Percentiles rank a stretch among this genome's conserved stretches.
These are phyloP conservation scores for Rhinopomastus cyanomelas DNA, from an alignment of 2,113 vertebrate genomes.

Conservation along the genomic window DNA sequence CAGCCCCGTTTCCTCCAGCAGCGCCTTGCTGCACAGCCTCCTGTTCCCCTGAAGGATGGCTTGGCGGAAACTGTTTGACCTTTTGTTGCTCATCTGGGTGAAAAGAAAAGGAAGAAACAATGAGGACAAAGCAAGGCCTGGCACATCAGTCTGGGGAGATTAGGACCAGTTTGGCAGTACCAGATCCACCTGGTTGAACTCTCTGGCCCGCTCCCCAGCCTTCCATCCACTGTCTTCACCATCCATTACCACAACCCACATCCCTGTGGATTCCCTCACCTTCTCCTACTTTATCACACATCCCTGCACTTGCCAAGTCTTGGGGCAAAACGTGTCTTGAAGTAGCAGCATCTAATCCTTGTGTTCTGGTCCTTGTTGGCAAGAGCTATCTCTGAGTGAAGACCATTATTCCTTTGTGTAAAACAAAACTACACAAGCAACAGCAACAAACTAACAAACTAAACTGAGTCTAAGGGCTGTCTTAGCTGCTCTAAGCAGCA, in stretches of 20 bases:
- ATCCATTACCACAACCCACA: neutral
- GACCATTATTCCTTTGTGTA: neutral
- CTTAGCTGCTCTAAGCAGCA: neutral
- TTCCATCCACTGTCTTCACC: neutral
- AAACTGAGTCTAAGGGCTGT: neutral
- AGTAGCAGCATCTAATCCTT: neutral
- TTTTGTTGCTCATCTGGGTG: constrained; percentile 93
- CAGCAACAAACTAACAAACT: neutral
- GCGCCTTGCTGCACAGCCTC: constrained; percentile 86
- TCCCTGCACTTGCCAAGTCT: neutral
- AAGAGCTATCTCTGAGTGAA: neutral
- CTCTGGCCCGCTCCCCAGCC: neutral
- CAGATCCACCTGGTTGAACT: neutral
- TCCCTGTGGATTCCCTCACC: neutral
- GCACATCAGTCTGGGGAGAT: fast-evolving
- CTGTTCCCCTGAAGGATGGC: constrained; percentile 94
- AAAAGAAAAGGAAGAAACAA: neutral
- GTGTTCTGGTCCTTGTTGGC: neutral
- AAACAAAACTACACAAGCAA: neutral
- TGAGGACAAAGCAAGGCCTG: neutral
- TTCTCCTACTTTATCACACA: neutral
- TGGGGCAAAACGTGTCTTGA: neutral
- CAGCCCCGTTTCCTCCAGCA: constrained; percentile 90
- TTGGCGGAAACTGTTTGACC: constrained; percentile 94
- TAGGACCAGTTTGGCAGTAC: neutral